These are phyloP conservation scores for Trochalopteron elliotii DNA, from an alignment of 2,113 vertebrate genomes.

Conservation along the genomic window DNA sequence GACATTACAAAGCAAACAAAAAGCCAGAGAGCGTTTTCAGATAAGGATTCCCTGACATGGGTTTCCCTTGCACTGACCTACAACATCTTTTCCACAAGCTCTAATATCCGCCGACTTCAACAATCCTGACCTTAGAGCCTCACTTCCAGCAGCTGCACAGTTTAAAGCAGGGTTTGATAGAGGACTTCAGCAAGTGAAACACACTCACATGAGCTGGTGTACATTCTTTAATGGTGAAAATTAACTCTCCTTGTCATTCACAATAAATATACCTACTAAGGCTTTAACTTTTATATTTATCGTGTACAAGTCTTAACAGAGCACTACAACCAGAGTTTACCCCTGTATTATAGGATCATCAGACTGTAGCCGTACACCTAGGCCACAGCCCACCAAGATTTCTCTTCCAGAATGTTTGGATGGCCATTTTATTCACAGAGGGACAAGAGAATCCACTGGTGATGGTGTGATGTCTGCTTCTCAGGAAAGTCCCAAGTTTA, in stretches of 20 bases:
- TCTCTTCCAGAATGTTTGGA: not conserved
- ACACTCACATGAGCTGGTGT: not conserved
- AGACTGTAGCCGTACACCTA: not conserved
- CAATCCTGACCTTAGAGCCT: not conserved
- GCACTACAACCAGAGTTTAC: not conserved
- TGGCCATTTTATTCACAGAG: not conserved
- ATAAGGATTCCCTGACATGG: conserved; percentile 45
- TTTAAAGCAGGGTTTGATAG: not conserved
- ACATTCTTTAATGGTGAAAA: not conserved
- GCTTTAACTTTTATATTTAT: not conserved
- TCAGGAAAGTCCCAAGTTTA: not conserved
- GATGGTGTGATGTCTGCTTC: not conserved
- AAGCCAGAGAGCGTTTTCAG: conserved; percentile 50
- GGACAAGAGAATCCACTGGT: not conserved
- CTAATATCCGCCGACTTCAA: not conserved
- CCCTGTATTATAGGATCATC: too few species aligned
- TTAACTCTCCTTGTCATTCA: not conserved
- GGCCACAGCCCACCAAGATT: not conserved
- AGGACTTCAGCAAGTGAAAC: not conserved
- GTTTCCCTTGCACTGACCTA: conserved; percentile 43
- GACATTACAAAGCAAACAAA: conserved; percentile 62
- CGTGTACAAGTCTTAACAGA: not conserved
- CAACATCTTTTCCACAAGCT: conserved; percentile 16
- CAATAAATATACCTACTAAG: not conserved
- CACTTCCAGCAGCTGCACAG: not conserved